phyloP scores from a whole-genome alignment of 2,113 vertebrate species.

The Falco punctatus region DNA sequence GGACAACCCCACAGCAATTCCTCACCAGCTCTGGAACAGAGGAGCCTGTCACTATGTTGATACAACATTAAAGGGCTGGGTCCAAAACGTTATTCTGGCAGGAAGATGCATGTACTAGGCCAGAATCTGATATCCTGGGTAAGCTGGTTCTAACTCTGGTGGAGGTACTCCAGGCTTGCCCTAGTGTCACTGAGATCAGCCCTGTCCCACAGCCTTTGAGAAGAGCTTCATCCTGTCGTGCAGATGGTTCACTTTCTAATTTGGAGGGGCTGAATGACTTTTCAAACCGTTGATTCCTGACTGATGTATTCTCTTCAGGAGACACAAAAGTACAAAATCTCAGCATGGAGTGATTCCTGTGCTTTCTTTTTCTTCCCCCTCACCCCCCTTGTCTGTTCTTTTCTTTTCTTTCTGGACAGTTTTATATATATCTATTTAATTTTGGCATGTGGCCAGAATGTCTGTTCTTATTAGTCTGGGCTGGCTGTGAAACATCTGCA shows the following conservation, averaged over 20 bases:
- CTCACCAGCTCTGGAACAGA: conserved; percentile 13
- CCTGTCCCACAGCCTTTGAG: conserved; percentile 20
- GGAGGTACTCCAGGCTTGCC: conserved; percentile 7
- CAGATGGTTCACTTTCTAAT: conserved; percentile 50
- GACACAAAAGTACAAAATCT: conserved; percentile 69
- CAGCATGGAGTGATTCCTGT: conserved; percentile 62
- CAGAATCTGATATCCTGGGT: not conserved
- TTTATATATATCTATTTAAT: conserved; percentile 21
- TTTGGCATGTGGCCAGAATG: conserved; percentile 55
- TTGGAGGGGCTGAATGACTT: conserved; percentile 62
- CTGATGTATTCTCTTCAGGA: conserved; percentile 55
- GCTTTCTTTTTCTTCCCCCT: not conserved
- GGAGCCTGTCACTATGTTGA: conserved; percentile 10
- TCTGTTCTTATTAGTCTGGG: conserved; percentile 65
- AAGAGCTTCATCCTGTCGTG: not conserved
- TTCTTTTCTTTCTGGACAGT: conserved; percentile 63
- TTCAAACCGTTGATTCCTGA: conserved; percentile 68
- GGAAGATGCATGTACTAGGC: not conserved
- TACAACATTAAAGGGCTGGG: not conserved
- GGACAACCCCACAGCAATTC: not conserved
- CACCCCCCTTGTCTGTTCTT: not conserved
- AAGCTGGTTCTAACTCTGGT: not conserved
- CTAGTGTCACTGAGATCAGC: not conserved
- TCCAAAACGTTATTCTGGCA: not conserved
- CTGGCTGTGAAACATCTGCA: conserved; percentile 69